A percentile compares a stretch with the other conserved stretches of the same genome.
phyloP scores from a whole-genome alignment of 64 coral and sea anemone species.

The Actinia equina region DNA sequence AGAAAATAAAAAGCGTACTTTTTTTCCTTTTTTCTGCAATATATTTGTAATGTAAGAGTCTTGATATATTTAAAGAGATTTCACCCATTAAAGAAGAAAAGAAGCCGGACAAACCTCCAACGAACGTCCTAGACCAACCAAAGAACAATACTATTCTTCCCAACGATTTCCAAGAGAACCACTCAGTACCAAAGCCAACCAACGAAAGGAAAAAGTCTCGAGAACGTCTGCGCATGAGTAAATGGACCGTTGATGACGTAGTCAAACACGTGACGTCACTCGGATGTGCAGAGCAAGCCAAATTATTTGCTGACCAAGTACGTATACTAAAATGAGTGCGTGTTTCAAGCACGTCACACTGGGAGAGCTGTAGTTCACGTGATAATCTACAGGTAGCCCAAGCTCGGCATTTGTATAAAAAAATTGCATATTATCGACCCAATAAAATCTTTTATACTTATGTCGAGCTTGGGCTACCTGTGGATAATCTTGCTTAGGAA shows the following conservation, averaged over 20 bases:
- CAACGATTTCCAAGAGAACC: neutral
- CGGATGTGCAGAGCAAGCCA: conserved; percentile 64
- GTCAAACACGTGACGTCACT: conserved; percentile 52
- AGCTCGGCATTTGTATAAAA: too few relatives aligned
- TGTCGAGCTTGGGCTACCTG: too few relatives aligned
- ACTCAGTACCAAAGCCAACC: neutral
- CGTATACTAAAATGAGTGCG: neutral
- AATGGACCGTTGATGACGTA: conserved; percentile 63
- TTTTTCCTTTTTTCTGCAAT: neutral
- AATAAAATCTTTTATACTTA: too few relatives aligned
- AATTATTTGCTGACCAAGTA: conserved; percentile 77
- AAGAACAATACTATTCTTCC: neutral
- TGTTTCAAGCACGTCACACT: too few relatives aligned
- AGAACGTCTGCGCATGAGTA: conserved; percentile 55
- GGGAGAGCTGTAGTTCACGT: too few relatives aligned
- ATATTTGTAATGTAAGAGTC: neutral
- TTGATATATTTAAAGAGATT: neutral
- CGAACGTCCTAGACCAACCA: neutral
- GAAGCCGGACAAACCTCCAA: neutral
- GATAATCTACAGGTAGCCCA: too few relatives aligned
- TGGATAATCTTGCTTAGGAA: too few relatives aligned
- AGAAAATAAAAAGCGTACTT: neutral
- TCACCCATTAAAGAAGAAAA: neutral
- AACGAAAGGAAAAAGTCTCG: conserved; percentile 34
- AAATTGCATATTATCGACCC: too few relatives aligned